Conservation (phyloP, 1,140 invertebrate species). For the Melipona quadrifasciata region DNA sequence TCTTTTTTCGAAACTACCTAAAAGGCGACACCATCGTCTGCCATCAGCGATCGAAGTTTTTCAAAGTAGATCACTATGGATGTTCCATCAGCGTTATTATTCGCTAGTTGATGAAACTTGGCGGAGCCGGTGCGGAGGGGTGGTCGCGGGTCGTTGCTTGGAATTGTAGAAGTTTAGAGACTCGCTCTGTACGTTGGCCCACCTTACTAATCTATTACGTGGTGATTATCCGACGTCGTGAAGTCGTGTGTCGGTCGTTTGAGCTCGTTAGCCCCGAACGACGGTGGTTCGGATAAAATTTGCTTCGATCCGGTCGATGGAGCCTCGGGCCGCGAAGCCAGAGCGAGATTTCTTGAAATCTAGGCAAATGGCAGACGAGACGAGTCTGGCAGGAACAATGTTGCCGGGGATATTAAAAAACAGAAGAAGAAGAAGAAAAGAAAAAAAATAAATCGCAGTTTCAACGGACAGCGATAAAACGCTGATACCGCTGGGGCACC, state of each 20-base stretch:
- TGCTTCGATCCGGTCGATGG: neutral
- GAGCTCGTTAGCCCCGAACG: neutral
- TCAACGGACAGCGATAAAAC: neutral
- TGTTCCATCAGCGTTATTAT: neutral
- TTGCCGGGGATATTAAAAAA: conserved; percentile 9
- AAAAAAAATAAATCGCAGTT: conserved; percentile 12
- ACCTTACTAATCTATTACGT: conserved; percentile 1
- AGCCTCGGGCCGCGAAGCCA: neutral
- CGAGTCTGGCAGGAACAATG: neutral
- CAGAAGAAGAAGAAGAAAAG: too few species aligned
- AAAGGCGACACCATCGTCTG: too few species aligned
- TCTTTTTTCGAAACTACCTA: too few species aligned
- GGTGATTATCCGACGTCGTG: neutral
- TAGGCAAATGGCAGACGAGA: neutral
- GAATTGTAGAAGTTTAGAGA: conserved; percentile 3
- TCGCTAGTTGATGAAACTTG: neutral
- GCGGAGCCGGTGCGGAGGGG: neutral
- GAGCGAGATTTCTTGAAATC: neutral
- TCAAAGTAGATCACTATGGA: neutral
- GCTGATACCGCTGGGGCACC: neutral
- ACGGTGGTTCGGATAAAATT: neutral
- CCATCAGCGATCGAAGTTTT: too few species aligned
- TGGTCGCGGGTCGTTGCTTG: neutral
- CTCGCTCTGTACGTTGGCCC: neutral
- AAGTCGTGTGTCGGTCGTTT: neutral